Evolutionary conservation across 2,797 vertebrate species (phyloP), one percentile per base, ranked within the genome.

Genomic region (Telmatherina bonti): DNA sequence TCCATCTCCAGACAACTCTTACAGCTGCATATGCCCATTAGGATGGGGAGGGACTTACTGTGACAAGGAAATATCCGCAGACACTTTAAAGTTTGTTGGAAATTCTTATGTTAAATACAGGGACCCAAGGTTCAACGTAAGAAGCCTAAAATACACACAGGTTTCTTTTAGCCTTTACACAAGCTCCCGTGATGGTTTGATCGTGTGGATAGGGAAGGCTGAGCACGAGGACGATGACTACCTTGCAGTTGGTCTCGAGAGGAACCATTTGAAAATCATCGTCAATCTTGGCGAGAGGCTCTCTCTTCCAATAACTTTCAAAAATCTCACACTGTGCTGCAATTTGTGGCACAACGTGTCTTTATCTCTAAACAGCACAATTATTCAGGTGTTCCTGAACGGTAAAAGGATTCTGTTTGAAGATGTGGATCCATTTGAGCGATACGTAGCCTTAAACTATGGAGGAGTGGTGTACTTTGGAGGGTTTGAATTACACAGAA

Each of bases 261-360:
- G 85, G 1, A 91, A 94, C 16, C 79, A 78, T 33, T 85, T 97
- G 22, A 96, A 95, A 90, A 76, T 96, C 24, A 93, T 91, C 0
- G 87, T 96, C n/a, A 97, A 96, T 62, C 94, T 97, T 4, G 96
- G 96, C 49, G 95, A 96, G 81, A 93, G 89, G 72, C 82, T 94
- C 5, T 85, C 92, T 8, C 63, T 88, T 22, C 95, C 95, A 1
- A 20, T 95, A 7, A 78, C 85, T 52, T 79, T 90, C 0, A 90
- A 36, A 20, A 92, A 93, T 57, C 22, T 72, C 20, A 78, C 73
- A 0, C 70, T 92, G 4, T 96, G 94, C 76, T 95, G 92, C 64
- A 80, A 89, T 29, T 87, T 29, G 31, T 96, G 96, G 96, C 90
- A 96, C 30, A 87, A 91, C 0, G 30, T 96, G 8, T 92, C 87